Percentiles rank a stretch among this genome's conserved stretches.
phyloP scores from a whole-genome alignment of 2,113 vertebrate genomes.

The Ceratotherium simum region DNA sequence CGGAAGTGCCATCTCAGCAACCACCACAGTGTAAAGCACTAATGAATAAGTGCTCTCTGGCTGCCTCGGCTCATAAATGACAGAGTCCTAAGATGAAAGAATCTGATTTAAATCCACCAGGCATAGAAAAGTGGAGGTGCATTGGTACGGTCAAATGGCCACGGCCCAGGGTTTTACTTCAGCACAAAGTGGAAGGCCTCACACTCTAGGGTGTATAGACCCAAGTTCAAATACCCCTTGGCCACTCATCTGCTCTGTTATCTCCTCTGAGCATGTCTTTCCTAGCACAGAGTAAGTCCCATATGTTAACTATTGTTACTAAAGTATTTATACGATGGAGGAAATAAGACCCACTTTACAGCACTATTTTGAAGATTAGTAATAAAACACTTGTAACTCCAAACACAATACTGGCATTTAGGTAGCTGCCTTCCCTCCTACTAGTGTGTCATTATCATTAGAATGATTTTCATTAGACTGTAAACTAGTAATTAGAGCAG shows the following conservation, averaged over 20 bases:
- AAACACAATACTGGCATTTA: not conserved
- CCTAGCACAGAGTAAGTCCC: not conserved
- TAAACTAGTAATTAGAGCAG: not conserved
- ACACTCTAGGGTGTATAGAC: not conserved
- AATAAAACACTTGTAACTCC: not conserved
- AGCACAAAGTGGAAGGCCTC: not conserved
- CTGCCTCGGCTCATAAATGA: slow-evolving; percentile 11
- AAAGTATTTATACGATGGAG: not conserved
- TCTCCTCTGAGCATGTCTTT: not conserved
- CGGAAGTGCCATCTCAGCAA: slow-evolving; percentile 28
- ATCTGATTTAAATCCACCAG: slow-evolving; percentile 27
- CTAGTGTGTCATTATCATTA: not conserved
- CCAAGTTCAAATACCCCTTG: not conserved
- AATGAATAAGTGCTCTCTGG: not conserved
- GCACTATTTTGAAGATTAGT: not conserved
- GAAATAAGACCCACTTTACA: not conserved
- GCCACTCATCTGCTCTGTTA: not conserved
- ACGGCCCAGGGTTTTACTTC: not conserved
- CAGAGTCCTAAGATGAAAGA: not conserved
- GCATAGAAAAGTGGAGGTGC: not conserved
- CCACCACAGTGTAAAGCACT: not conserved
- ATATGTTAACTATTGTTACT: not conserved
- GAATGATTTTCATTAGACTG: slow-evolving; percentile 22
- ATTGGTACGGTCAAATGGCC: not conserved
- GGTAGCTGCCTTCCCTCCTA: not conserved